A percentile compares a stretch with the other conserved stretches of the same genome.
These are phyloP conservation scores for Scopus umbretta DNA, from an alignment of 2,113 vertebrate species.

Conservation along the genomic window DNA sequence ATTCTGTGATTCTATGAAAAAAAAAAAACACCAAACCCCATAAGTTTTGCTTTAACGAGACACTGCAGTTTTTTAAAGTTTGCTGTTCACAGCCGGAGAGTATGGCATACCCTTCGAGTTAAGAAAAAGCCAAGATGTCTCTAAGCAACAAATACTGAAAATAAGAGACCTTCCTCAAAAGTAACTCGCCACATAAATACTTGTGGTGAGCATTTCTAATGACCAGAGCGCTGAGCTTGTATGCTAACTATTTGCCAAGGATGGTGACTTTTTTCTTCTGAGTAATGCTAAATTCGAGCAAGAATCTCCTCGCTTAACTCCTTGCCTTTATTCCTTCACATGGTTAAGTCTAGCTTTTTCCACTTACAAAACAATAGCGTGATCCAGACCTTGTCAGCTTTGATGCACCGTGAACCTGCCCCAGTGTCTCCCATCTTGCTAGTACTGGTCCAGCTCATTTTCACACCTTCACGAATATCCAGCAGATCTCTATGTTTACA, in stretches of 20 bases:
- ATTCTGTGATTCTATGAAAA: no score
- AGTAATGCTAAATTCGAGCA: background rate
- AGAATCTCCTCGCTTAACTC: background rate
- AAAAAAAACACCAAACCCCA: background rate
- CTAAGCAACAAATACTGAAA: background rate
- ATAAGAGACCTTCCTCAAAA: background rate
- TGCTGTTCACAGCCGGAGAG: background rate
- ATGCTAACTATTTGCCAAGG: background rate
- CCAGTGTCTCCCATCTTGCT: background rate
- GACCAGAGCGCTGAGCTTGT: no score
- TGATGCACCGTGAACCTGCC: background rate
- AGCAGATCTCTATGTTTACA: background rate
- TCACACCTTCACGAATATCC: background rate
- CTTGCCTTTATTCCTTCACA: background rate
- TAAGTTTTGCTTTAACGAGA: background rate
- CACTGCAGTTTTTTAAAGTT: background rate
- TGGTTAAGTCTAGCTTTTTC: background rate
- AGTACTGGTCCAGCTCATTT: background rate
- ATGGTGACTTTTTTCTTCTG: background rate
- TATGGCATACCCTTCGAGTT: fast-evolving
- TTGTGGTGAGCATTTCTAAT: background rate
- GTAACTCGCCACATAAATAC: background rate
- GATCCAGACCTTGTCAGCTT: background rate
- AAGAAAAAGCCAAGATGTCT: background rate
- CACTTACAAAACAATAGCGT: background rate